A percentile compares a stretch with the other conserved stretches of the same genome.
Evolutionary conservation across 2,797 vertebrate genomes (phyloP).

Genomic region (Lagocephalus sceleratus): DNA sequence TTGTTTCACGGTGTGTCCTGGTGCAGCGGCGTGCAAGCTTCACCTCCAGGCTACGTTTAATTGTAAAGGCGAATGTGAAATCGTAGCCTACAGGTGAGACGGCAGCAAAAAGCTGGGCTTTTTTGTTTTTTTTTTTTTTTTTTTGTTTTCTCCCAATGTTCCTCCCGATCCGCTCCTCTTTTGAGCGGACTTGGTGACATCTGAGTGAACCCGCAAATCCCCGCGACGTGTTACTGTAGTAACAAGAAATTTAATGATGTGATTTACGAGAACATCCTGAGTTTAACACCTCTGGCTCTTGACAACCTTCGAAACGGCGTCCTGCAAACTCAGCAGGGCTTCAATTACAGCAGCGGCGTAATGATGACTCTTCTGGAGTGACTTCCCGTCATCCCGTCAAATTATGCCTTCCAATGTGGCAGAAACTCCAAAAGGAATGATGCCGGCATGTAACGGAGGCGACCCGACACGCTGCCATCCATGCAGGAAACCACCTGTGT

Average conservation of each 20-base stretch:
- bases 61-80: constrained; percentile 69
- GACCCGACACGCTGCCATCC: constrained; percentile 42
- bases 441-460: constrained; percentile 39
- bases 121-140: constrained; percentile 7
- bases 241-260: constrained; percentile 8
- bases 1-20: constrained; percentile 53
- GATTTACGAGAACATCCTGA: constrained; percentile 7
- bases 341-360: constrained; percentile 3
- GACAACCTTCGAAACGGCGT: background rate
- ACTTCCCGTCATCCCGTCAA: constrained; percentile 3
- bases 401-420: constrained; percentile 21
- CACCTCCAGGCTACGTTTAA: constrained; percentile 69
- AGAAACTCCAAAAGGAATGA: constrained; percentile 30
- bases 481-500: constrained; percentile 61
- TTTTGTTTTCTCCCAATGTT: constrained; percentile 7
- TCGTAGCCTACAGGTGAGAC: constrained; percentile 56
- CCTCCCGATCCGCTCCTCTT: constrained; percentile 9
- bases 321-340: constrained; percentile 8
- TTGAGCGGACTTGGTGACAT: constrained; percentile 12
- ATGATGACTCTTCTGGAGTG: constrained; percentile 2
- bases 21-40: constrained; percentile 40
- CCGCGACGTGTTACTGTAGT: constrained; percentile 4
- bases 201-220: constrained; percentile 10
- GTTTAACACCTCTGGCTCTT: background rate
- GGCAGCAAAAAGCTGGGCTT: constrained; percentile 33